Evolutionary conservation across 2,113 vertebrate genomes (phyloP), one percentile per base, ranked within the genome.

Genomic region (Oreochromis tanganicae): DNA sequence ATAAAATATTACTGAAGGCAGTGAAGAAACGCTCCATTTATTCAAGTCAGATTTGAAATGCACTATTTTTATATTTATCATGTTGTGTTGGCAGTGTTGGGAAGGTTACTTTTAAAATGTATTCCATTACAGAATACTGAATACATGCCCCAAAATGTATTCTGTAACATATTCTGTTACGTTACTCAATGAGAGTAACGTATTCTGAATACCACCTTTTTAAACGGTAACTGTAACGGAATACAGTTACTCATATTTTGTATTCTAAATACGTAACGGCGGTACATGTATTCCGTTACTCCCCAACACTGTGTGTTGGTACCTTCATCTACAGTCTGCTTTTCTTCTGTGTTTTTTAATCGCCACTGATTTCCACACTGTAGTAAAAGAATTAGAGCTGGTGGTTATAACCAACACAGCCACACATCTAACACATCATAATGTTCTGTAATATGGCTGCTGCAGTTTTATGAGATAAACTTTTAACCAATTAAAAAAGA

Each of bases 331-430:
- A 41, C 34, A 41, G 6, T 68, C 24, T 0, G 43, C 21, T 46
- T 48, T 3, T 46, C 13, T 48, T 1, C 13, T 1, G 1, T 2
- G 17, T 7, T 1, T 17, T 73, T 73, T 73, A 73, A 21, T 14
- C 7, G 4, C 36, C 3, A 0, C 38, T 27, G 21, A 1, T 46
- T 46, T 6, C 38, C 36, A 43, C 36, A 16, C 36, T 71, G 32
- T 38, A 66, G 61, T 38, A 71, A 71, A 24, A 41, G 12, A 71
- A 71, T 41, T 41, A 71, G 36, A 71, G 36, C 11, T 21, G 1
- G 34, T 21, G 63, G 6, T 2, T 68, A 38, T 6, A 36, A 41
- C 2, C 63, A 41, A n/a, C 63, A 71, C 19, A 41, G 63, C 63
- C 36, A 21, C 11, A 36, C 57, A 29, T 59, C 27, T 29, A 16